A percentile compares a stretch with the other conserved stretches of the same genome.
These are phyloP conservation scores for Sarcophaga caerulescens DNA, from an alignment of 2,888 invertebrate genomes.

Conservation along the genomic window DNA sequence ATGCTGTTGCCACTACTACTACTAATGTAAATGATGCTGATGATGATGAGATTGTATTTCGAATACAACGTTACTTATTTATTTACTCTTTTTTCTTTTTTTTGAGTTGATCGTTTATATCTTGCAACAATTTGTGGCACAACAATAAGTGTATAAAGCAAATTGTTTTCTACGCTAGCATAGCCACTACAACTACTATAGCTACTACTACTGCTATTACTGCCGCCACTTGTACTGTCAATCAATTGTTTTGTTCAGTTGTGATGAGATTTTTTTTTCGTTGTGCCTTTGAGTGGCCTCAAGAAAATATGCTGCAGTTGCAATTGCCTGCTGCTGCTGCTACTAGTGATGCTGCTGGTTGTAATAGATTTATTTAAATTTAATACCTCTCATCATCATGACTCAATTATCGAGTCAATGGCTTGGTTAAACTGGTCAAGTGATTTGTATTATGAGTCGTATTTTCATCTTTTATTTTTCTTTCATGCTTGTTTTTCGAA, in stretches of 20 bases:
- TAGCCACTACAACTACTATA: not conserved
- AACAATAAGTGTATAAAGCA: constrained; percentile 44
- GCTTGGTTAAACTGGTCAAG: constrained; percentile 57
- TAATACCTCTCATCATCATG: constrained; percentile 59
- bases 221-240: constrained; percentile 53
- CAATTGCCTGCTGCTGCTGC: not conserved
- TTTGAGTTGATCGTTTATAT: not conserved
- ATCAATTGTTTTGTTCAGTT: constrained; percentile 59
- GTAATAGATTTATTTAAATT: constrained; percentile 61
- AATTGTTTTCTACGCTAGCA: constrained; percentile 29
- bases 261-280: not conserved
- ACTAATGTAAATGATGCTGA: constrained; percentile 12
- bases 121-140: constrained; percentile 35
- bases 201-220: too few relatives aligned
- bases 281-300: not conserved
- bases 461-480: not conserved
- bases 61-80: not conserved
- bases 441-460: constrained; percentile 42
- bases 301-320: constrained; percentile 1
- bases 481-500: not conserved
- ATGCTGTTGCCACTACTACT: constrained; percentile 1
- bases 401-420: constrained; percentile 62
- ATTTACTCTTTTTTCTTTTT: not conserved
- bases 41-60: constrained; percentile 46
- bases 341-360: not conserved